These are phyloP conservation scores for Phyto melanocephala DNA, from an alignment of 2,888 invertebrate species.

Conservation along the genomic window DNA sequence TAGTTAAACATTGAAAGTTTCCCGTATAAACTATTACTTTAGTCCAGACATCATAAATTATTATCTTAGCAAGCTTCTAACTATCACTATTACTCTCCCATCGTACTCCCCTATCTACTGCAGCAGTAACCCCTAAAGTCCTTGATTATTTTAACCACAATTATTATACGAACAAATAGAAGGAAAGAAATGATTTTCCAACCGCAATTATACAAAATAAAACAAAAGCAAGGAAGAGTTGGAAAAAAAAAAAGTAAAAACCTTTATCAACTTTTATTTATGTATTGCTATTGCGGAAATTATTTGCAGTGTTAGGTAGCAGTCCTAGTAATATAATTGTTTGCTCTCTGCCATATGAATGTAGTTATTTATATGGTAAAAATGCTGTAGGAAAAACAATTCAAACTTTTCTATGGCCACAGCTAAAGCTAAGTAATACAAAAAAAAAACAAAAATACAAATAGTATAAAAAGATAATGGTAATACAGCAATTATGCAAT, in stretches of 20 bases:
- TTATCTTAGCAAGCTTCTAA: conserved; percentile 22
- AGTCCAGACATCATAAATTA: conserved; percentile 55
- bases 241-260: conserved; percentile 1
- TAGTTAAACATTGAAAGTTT: conserved; percentile 26
- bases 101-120: no score
- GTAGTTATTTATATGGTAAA: background rate
- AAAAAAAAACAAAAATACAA: background rate
- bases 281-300: conserved; percentile 38
- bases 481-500: conserved; percentile 70
- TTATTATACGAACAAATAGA: conserved; percentile 24
- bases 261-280: conserved; percentile 37
- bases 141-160: conserved; percentile 59
- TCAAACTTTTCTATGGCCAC: background rate
- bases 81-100: background rate
- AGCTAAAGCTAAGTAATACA: background rate
- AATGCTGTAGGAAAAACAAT: background rate
- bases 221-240: conserved; percentile 14
- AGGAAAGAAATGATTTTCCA: conserved; percentile 26
- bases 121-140: conserved; percentile 12
- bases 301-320: background rate
- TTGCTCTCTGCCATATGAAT: no score
- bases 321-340: background rate
- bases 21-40: conserved; percentile 34
- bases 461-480: conserved; percentile 49
- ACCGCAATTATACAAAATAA: conserved; percentile 57